Evolutionary conservation across 2,888 invertebrate genomes (phyloP), one percentile per base, ranked within the genome.

Genomic region (Eilema depressum): DNA sequence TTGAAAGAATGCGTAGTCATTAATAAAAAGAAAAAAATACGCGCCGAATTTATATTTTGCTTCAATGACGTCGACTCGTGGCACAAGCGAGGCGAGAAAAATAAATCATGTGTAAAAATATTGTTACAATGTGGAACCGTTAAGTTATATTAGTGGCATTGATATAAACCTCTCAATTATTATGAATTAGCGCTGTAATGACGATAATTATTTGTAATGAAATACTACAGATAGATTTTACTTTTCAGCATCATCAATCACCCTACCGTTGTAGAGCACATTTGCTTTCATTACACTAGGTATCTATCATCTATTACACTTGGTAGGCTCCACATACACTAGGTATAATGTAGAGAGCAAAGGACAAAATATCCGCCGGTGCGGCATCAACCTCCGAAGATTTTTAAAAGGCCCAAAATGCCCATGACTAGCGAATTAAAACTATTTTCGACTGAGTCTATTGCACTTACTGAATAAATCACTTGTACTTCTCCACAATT

Each of bases 1-100:
- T 20, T n/a, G 5, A 53, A n/a, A 53, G 53, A 53, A 53, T 53
- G 53, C 53, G n/a, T 8, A 53, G 53, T 53, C 53, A 53, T 53
- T 53, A n/a, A n/a, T 53, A 53, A 47, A 53, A 53, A n/a, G n/a
- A n/a, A 47, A 47, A n/a, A 53, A 53, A 53, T 53, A 53, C 53
- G 53, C n/a, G 20, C n/a, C n/a, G 53, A 8, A n/a, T 53, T 53
- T 53, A 53, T n/a, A 53, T 53, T 53, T 47, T 53, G n/a, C 53
- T 53, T 53, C 53, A 53, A 53, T n/a, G 53, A 53, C 20, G 20
- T n/a, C n/a, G n/a, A 53, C 20, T 3, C 53, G 53, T n/a, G 53
- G n/a, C 1, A n/a, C 10, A 47, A 10, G 20, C n/a, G 53, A 53
- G 53, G n/a, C 53, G 53, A 10, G 11, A 47, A 20, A 47, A 47